These are phyloP conservation scores for Boloria selene DNA, from an alignment of 2,888 invertebrate genomes.

Conservation along the genomic window DNA sequence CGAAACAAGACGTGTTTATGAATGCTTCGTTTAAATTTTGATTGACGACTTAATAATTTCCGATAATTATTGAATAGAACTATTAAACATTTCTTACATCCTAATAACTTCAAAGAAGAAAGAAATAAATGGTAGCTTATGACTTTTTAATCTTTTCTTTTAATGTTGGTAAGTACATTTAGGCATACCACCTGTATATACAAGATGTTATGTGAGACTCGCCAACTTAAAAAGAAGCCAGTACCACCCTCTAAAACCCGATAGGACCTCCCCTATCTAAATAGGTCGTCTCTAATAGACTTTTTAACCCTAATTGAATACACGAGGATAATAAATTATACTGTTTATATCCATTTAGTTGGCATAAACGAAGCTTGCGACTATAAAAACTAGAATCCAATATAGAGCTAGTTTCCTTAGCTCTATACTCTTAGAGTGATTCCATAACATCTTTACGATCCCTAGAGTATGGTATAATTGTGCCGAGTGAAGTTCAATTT, in stretches of 20 bases:
- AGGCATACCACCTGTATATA: no score
- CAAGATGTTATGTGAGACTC: no score
- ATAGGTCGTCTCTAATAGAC: not conserved
- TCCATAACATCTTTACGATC: conserved; percentile 16
- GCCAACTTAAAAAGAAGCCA: no score
- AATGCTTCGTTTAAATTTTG: not conserved
- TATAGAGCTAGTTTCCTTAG: conserved; percentile 14
- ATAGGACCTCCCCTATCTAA: no score
- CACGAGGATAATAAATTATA: conserved; percentile 32
- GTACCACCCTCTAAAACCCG: no score
- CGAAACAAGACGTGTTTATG: conserved; percentile 16
- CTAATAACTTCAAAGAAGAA: no score
- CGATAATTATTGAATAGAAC: not conserved
- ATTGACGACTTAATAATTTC: not conserved
- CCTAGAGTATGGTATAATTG: conserved; percentile 3
- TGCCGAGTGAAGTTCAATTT: conserved; percentile 9
- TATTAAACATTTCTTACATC: no score
- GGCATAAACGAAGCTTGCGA: conserved; percentile 28
- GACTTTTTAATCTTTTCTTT: not conserved
- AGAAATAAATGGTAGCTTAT: not conserved
- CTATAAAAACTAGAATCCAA: conserved; percentile 32
- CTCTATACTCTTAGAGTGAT: not conserved
- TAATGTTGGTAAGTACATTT: no score
- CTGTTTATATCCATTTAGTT: conserved; percentile 31
- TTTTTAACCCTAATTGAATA: conserved; percentile 16